Evolutionary conservation across 2,888 invertebrate species (phyloP), one percentile per base, ranked within the genome.

Genomic region (Aphodius granarius): DNA sequence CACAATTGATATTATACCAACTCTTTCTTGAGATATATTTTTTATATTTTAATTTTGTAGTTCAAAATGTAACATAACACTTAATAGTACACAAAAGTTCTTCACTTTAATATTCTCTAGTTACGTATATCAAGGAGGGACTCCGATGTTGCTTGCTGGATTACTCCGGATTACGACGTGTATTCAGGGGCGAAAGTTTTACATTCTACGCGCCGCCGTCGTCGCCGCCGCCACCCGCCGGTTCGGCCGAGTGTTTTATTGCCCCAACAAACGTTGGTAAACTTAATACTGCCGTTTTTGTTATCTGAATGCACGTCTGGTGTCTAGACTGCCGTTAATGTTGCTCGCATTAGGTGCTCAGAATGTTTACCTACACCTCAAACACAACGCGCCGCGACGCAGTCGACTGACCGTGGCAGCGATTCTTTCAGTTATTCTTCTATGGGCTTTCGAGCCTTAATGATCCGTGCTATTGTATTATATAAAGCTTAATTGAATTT

Each of bases 321-420:
- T 21, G 68, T 68, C 68, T 68, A 68, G 68, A 68, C 68, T 21
- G 68, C 20, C 20, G 68, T 68, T 22, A 68, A 68, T 68, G 68
- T 68, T 68, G 22, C 22, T 20, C 21, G n/a, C 68, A 22, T 18
- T 22, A 20, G 22, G 68, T 21, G 68, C n/a, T 20, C 20, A 22
- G 21, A 68, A 68, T 68, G 22, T 68, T 68, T 68, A 68, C 20
- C 68, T 22, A 68, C 68, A 43, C 43, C 43, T 13, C 43, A 13
- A 13, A 43, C 43, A 9, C 43, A 13, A 43, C 43, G 43, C 9
- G 9, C 43, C 43, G 43, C 43, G 43, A 6, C 43, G 43, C 13
- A 43, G 6, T 43, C 43, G 43, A 13, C 43, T 6, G 6, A 43
- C 1, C 43, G 43, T 43, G 43, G 43, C 43, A 43, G 43, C 13